Evolutionary conservation across 2,888 invertebrate species (phyloP).

Genomic region (Epinotia demarniana): DNA sequence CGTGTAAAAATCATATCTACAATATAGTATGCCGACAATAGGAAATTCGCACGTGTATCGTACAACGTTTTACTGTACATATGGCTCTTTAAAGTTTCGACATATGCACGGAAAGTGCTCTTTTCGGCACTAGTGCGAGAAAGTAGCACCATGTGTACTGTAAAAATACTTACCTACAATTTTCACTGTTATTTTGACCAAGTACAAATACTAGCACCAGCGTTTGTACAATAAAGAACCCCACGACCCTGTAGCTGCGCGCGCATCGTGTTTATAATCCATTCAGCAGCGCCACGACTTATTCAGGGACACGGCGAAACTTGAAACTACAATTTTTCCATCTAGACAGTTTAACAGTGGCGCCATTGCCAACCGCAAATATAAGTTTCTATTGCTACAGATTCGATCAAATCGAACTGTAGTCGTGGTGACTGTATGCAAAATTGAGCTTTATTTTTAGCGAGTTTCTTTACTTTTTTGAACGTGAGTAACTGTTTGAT

Average conservation of each 20-base stretch:
- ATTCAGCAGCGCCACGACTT: conserved; percentile 60
- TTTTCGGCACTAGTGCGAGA: too few species aligned
- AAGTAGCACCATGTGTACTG: too few species aligned
- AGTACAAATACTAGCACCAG: conserved; percentile 44
- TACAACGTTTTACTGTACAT: too few species aligned
- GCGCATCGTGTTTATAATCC: conserved; percentile 78
- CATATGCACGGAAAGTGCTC: too few species aligned
- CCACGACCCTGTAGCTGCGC: conserved; percentile 70
- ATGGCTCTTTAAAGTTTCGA: too few species aligned
- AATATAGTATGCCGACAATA: too few species aligned
- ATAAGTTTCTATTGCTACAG: conserved; percentile 9
- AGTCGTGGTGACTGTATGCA: background rate
- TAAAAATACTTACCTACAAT: background rate
- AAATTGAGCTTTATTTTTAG: background rate
- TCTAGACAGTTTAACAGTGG: background rate
- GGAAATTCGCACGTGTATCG: too few species aligned
- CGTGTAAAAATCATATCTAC: background rate
- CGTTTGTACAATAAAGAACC: conserved; percentile 58
- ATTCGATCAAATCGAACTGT: conserved; percentile 34
- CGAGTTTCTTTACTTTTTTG: background rate
- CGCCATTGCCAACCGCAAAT: conserved; percentile 7
- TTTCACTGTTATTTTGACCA: conserved; percentile 13
- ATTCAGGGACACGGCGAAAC: background rate
- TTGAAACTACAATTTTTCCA: background rate
- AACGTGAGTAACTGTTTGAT: background rate